These are phyloP conservation scores for Taphrorychus bicolor DNA, from an alignment of 2,888 invertebrate species.

Conservation along the genomic window DNA sequence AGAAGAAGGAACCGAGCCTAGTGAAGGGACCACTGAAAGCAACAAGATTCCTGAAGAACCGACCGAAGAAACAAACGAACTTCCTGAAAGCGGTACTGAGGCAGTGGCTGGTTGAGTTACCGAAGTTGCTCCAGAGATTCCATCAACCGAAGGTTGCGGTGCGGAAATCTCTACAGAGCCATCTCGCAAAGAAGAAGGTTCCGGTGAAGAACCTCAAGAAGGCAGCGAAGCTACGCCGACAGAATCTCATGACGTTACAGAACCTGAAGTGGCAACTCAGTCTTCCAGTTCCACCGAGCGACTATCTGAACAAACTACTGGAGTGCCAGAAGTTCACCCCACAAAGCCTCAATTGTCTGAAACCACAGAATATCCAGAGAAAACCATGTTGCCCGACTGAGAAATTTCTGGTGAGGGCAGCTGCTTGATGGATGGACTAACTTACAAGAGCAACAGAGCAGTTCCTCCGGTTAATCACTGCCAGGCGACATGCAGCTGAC, in stretches of 20 bases:
- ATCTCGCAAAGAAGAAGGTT: constrained; percentile 10
- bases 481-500: constrained; percentile 78
- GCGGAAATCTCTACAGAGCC: constrained; percentile 21
- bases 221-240: constrained; percentile 19
- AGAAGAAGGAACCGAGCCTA: constrained; percentile 24
- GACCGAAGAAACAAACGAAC: constrained; percentile 39
- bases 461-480: constrained; percentile 81
- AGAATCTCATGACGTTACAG: background rate
- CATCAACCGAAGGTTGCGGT: constrained; percentile 15
- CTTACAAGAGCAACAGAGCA: constrained; percentile 76
- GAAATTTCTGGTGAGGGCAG: constrained; percentile 85
- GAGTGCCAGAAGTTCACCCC: constrained; percentile 4
- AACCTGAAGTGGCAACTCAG: background rate
- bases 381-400: constrained; percentile 41
- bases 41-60: constrained; percentile 36
- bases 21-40: constrained; percentile 37
- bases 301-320: background rate
- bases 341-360: constrained; percentile 10
- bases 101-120: constrained; percentile 1
- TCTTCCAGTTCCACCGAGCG: constrained; percentile 5
- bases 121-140: background rate
- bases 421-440: constrained; percentile 80
- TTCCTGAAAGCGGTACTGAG: constrained; percentile 33
- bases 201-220: constrained; percentile 27
- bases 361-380: constrained; percentile 28